Base-by-base conservation (phyloP, 2,888 invertebrate genomes). In the Acrocyrtus sp. region DNA sequence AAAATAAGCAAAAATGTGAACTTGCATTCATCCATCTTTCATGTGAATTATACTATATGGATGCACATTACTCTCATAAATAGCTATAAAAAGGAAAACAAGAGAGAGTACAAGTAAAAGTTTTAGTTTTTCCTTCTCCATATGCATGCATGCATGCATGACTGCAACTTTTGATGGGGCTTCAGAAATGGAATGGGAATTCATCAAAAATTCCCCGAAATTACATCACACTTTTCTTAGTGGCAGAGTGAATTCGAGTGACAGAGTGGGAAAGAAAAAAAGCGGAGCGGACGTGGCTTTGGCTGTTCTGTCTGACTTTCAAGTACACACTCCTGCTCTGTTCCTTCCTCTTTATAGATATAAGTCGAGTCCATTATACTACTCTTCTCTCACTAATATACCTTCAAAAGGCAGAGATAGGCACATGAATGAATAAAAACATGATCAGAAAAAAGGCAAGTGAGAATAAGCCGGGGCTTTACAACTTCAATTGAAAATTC, bases 191-290 rank as follows among this genome's bases (percentile, higher is more conserved):
- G 74, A 67, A 63, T 72, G 74, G 72, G 77, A 78, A 78, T 78
- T 78, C 78, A 77, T 77, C 78, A 78, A 78, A 78, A 78, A 78
- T 78, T 78, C 77, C 72, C 66, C 58, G 65, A 77, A 78, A 78
- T 78, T 78, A 75, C 78, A 77, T 77, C 75, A 74, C 75, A 74
- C 77, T 72, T 74, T 66, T 67, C n/a, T n/a, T n/a, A n/a, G n/a
- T n/a, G n/a, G n/a, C n/a, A n/a, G n/a, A n/a, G n/a, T n/a, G n/a
- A n/a, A n/a, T n/a, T n/a, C n/a, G n/a, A 72, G 65, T 65, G 72
- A 72, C 58, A 72, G 58, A 70, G 50, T 57, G 60, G 63, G 65
- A 27, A 56, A 53, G 53, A 43, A 53, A 65, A 43, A 54, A 34
- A 48, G 70, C 47, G 58, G 63, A 51, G 62, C 62, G 62, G 56